Base-by-base conservation (phyloP, 2,888 invertebrate species). In the Vannuccia rotundouncinata region DNA sequence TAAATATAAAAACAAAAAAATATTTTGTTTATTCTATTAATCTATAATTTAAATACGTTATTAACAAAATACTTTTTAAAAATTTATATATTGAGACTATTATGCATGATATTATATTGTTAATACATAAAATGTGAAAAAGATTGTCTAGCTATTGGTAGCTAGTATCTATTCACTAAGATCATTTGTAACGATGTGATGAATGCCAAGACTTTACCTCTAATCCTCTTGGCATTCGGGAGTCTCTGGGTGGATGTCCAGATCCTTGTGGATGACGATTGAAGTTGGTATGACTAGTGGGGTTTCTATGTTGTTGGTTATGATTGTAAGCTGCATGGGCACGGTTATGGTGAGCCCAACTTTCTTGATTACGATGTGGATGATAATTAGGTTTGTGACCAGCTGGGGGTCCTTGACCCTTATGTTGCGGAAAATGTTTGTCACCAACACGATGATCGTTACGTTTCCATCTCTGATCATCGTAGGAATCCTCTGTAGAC, bases 191-290 rank as follows among this genome's bases (percentile, higher is more conserved):
- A 66, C 66, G 66, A 66, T 66, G 66, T 5, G 66, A 66, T 66
- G 66, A 66, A 66, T 66, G 66, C 66, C 66, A 66, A 27, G 66
- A 66, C 66, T 66, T 66, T 66, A 66, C 66, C 66, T 66, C 66
- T n/a, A 22, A 27, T 66, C 66, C 66, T 66, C 66, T 66, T 5
- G 66, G 66, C 66, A 66, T 66, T 66, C 66, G 66, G 22, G 13
- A 66, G 22, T 66, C 66, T 22, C 66, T 5, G 5, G 66, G 66
- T n/a, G 66, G 66, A 22, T 66, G 66, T 5, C 66, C 66, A 66
- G 66, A 27, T 5, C 66, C 66, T 27, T 5, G 25, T 66, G 66
- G 66, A 66, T 66, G 22, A 27, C 66, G 66, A 66, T 66, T 5
- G 22, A 66, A 66, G 66, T 66, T 66, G 5, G 17, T 2, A 66